phyloP scores from a whole-genome alignment of 2,888 invertebrate genomes.

The Aphidoletes aphidimyza region DNA sequence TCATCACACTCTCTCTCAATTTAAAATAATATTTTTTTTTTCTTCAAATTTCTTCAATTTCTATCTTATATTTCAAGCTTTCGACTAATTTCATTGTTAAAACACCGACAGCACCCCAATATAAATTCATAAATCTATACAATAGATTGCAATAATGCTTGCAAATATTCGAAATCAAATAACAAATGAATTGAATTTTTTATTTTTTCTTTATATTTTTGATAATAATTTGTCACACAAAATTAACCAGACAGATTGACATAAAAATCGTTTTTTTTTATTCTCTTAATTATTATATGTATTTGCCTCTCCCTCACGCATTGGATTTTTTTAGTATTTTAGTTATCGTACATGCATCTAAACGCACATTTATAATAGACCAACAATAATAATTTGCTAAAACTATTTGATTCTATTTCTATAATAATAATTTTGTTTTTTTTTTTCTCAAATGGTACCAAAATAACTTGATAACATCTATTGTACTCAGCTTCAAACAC shows the following conservation, averaged over 20 bases:
- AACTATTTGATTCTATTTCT: background rate
- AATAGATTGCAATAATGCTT: no score
- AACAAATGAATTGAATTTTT: no score
- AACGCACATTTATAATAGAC: background rate
- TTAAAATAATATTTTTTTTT: background rate
- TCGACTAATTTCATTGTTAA: background rate
- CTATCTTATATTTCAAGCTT: background rate
- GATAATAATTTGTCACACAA: no score
- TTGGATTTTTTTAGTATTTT: background rate
- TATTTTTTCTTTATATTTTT: no score
- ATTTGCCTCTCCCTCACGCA: slow-evolving; percentile 31
- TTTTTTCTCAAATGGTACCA: slow-evolving; percentile 35
- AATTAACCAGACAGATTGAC: no score
- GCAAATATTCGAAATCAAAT: no score
- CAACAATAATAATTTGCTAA: background rate
- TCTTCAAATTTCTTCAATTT: background rate
- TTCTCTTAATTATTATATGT: background rate
- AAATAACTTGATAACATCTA: slow-evolving; percentile 37
- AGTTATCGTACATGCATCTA: background rate
- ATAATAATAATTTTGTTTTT: background rate
- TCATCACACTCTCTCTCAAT: background rate
- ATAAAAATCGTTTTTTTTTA: background rate
- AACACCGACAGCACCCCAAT: no score
- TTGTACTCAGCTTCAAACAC: slow-evolving; percentile 3
- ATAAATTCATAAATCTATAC: no score